Conservation (phyloP, 2,888 invertebrate species). For the Halictus ligatus region DNA sequence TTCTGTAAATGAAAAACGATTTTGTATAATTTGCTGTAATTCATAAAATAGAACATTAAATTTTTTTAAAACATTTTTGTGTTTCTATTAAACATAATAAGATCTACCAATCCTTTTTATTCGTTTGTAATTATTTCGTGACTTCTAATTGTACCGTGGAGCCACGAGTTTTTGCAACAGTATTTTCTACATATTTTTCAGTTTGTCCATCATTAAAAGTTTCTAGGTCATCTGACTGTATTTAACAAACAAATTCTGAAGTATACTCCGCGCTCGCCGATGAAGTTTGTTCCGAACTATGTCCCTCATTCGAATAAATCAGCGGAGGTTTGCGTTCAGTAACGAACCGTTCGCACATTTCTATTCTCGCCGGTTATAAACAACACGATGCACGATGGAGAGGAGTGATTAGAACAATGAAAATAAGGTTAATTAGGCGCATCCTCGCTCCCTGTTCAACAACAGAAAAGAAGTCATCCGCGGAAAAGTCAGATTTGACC, state of each 20-base stretch:
- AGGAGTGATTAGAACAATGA: conserved; percentile 27
- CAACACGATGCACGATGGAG: background rate
- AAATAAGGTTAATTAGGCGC: conserved; percentile 47
- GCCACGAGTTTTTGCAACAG: background rate
- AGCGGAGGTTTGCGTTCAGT: background rate
- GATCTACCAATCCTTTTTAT: background rate
- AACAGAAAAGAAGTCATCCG: background rate
- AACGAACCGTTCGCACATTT: background rate
- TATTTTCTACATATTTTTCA: background rate
- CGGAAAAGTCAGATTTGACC: conserved; percentile 33
- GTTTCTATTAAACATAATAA: background rate
- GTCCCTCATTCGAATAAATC: background rate
- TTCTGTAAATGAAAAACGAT: no score
- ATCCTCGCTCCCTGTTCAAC: conserved; percentile 15
- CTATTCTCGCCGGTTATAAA: conserved; percentile 7
- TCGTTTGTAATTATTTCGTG: background rate
- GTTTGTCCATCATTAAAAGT: conserved; percentile 1
- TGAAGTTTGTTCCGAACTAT: conserved; percentile 15
- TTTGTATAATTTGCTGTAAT: no score
- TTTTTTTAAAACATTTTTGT: no score
- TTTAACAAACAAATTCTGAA: conserved; percentile 33
- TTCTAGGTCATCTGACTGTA: background rate
- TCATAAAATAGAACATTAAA: background rate
- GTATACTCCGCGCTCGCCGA: background rate
- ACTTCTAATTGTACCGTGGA: background rate